Base-by-base conservation (phyloP, 2,797 vertebrate species). In the Crenuchus spilurus region DNA sequence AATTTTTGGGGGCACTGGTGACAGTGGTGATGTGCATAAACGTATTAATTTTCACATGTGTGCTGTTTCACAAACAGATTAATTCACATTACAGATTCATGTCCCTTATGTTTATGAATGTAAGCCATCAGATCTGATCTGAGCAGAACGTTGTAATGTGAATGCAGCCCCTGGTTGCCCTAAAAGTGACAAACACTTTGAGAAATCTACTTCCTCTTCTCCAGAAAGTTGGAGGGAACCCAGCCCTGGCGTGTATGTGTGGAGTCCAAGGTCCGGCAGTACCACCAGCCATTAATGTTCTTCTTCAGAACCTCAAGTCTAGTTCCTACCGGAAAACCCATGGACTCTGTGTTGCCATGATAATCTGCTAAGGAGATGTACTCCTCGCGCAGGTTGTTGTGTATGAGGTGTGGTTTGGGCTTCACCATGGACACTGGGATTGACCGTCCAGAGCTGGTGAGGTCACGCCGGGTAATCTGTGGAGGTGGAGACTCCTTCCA, bases 251-350 rank as follows among this genome's bases (percentile, higher is more conserved):
- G 96, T 58, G 95, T 91, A 82, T 96, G 95, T 60, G 95, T 91
- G 44, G 93, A 93, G 83, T 95, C 97, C 83, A 98, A 94, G 79
- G 98, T 95, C 88, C 98, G 95, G 86, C 97, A 99, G 91, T 97
- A 99, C 97, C 97, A 99, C 97, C 97, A 99, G 74, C 97, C 97
- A 0, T 99, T 99, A 11, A 96, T 95, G 89, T 99, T 99, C 85
- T 94, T 94, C 90, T 99, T 97, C 1, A 99, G 84, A 14, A 99
- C 97, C 81, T 99, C 97, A 90, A 99, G 92, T 83, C 92, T 96
- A 67, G 96, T 96, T 20, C 97, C 97, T 86, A 97, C 97, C 30
- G 94, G 94, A 88, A 99, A 98, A 16, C 96, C 96, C 13, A 94
- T 97, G 0, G 97, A 98, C 84, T 99, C 97, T 22, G 98, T 95